Base-by-base conservation (phyloP, 35 echinoderm and acorn worm species). In the Amphiura filiformis region DNA sequence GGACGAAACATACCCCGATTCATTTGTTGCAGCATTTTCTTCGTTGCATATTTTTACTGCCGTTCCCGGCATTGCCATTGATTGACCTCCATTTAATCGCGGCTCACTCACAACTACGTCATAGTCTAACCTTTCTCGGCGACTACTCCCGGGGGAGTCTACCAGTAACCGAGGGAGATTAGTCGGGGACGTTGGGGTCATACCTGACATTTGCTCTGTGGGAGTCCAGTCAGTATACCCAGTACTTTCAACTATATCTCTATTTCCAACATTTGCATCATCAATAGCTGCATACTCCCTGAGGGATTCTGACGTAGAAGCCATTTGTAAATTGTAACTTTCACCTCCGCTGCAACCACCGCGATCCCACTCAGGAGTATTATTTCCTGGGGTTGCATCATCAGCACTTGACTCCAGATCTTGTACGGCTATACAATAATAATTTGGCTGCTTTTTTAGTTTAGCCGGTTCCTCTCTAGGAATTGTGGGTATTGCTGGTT, bases 381-480 rank as follows among this genome's bases (percentile, higher is more conserved):
- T 70, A 15, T 15, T 70, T 70, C 26, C 61, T 4, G 26, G 15
- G 28, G 61, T 70, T 70, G 61, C 9, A n/a, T 70, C 61, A 70
- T 70, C 61, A 2, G 61, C 61, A 70, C 61, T 70, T 18, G 61
- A 70, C 26, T 70, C 44, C 28, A 70, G 28, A 7, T 70, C 61
- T 70, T 70, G 61, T 15, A 70, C 61, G 7, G 61, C 61, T 70
- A 70, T 70, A 23, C 61, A 70, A n/a, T 70, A 70, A 70, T 70
- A 70, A 70, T 70, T 3, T 3, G 61, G 61, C 28, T 18, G 61
- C 61, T 70, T 70, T 70, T 70, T 70, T 1, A 70, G 61, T 70
- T 70, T 30, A 15, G 61, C 28, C 28, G 61, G 61, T 70, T 26
- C 61, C 28, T 70, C 61, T 30, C 61, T 11, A 4, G 9, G 61